These are phyloP conservation scores for Epinotia demarniana DNA, from an alignment of 2,888 invertebrate genomes.

Conservation along the genomic window DNA sequence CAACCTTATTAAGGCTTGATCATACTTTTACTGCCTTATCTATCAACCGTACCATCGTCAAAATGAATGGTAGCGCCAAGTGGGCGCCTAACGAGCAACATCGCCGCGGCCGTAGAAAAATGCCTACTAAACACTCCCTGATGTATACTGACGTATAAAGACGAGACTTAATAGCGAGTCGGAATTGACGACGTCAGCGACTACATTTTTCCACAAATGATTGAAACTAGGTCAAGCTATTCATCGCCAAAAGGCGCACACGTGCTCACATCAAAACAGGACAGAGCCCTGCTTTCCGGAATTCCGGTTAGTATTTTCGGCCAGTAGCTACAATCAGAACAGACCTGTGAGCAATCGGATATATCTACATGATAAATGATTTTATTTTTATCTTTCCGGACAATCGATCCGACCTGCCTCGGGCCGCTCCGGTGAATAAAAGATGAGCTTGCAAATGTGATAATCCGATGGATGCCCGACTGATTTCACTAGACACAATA, in stretches of 20 bases:
- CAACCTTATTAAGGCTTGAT: conserved; percentile 9
- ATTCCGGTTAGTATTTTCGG: neutral
- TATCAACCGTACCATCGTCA: conserved; percentile 26
- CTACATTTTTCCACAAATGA: conserved; percentile 22
- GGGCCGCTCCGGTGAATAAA: conserved; percentile 61
- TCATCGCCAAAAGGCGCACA: conserved; percentile 5
- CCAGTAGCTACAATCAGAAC: neutral
- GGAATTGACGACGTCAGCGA: conserved; percentile 16
- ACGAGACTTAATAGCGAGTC: conserved; percentile 9
- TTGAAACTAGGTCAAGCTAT: conserved; percentile 26
- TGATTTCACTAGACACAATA: conserved; percentile 41
- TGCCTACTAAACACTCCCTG: conserved; percentile 22
- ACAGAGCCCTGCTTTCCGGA: conserved; percentile 19
- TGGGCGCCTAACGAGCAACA: conserved; percentile 36
- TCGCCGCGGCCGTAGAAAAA: conserved; percentile 18
- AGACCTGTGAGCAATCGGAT: conserved; percentile 50
- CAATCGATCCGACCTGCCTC: conserved; percentile 50
- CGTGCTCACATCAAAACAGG: conserved; percentile 22
- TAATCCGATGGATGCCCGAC: conserved; percentile 43
- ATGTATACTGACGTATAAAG: conserved; percentile 22
- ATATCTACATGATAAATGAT: conserved; percentile 51
- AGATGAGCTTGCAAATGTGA: conserved; percentile 62
- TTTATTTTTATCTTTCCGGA: conserved; percentile 57
- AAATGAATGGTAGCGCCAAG: conserved; percentile 23
- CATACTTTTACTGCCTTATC: conserved; percentile 25